Base-by-base conservation (phyloP, 2,797 vertebrate genomes). In the Halcyon chelicuti region DNA sequence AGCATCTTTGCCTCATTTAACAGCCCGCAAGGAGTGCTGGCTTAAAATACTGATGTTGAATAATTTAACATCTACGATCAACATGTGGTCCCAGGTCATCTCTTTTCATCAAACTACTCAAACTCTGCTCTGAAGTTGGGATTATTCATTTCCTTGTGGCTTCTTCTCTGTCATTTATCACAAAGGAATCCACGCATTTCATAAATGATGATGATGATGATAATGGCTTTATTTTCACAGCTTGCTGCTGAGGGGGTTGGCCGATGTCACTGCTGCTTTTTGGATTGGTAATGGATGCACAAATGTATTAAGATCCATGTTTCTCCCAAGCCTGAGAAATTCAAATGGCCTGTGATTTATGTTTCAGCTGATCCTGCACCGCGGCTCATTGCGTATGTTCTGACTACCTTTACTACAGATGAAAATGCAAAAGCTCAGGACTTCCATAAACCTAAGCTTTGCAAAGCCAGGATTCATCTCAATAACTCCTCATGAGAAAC, bases 31-130 rank as follows among this genome's bases (percentile, higher is more conserved):
- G 42, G 21, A 58, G 42, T 51, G 17, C 29, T 65, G 47, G 14
- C 23, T 77, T 86, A 90, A 75, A 51, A 78, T 20, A 23, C 37
- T 87, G 21, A 61, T 70, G 35, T 22, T 77, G 75, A 88, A 65
- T 72, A 77, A 65, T 90, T 95, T 15, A 87, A 76, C 9, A 22
- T 74, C n/a, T 76, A 47, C 3, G 14, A 67, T 71, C 80, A 95
- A 65, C 72, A 47, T 55, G 62, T 75, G 78, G 79, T 90, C 25
- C 39, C 44, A 86, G 70, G 62, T 94, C 75, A 49, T 25, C n/a
- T 72, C 66, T 94, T 94, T 91, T 86, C 87, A 86, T 39, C 93
- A 91, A 39, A n/a, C 52, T 83, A 77, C 86, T 91, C 91, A 88
- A 88, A 86, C 65, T 74, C 72, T 55, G n/a, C 62, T 86, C 78